Conservation (phyloP, 2,888 invertebrate genomes). For the Plebejus anna region DNA sequence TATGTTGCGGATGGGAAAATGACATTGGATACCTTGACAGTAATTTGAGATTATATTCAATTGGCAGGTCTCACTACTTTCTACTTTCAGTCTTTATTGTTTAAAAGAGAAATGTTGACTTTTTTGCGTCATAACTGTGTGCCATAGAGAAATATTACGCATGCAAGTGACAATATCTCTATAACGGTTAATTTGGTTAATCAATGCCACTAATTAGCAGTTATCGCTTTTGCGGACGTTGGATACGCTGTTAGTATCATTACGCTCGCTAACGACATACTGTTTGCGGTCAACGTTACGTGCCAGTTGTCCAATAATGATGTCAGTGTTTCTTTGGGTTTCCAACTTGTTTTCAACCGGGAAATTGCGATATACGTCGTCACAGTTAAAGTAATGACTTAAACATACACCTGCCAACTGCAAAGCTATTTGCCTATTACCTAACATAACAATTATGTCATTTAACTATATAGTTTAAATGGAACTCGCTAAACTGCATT, state of each 20-base stretch:
- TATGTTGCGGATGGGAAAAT: neutral
- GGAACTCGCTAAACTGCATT: neutral
- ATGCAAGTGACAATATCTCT: neutral
- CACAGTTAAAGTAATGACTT: neutral
- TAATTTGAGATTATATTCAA: neutral
- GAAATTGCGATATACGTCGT: constrained; percentile 7
- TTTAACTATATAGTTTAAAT: neutral
- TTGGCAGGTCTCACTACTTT: neutral
- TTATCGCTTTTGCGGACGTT: constrained; percentile 17
- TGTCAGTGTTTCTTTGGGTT: constrained; percentile 26
- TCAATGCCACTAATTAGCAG: constrained; percentile 21
- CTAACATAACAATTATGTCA: neutral
- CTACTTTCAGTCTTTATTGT: neutral
- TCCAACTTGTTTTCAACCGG: constrained; percentile 9
- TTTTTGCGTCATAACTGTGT: neutral
- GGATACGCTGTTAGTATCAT: constrained; percentile 10
- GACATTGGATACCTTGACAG: neutral
- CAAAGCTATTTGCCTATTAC: neutral
- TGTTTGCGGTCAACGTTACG: constrained; percentile 16
- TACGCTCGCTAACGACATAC: constrained; percentile 7
- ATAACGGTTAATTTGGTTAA: neutral
- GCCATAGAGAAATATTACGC: neutral
- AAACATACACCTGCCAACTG: neutral
- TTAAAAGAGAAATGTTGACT: neutral
- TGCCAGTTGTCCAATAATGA: constrained; percentile 20